phyloP scores from a whole-genome alignment of 2,888 invertebrate species.

The Hofmannophila pseudospretella region DNA sequence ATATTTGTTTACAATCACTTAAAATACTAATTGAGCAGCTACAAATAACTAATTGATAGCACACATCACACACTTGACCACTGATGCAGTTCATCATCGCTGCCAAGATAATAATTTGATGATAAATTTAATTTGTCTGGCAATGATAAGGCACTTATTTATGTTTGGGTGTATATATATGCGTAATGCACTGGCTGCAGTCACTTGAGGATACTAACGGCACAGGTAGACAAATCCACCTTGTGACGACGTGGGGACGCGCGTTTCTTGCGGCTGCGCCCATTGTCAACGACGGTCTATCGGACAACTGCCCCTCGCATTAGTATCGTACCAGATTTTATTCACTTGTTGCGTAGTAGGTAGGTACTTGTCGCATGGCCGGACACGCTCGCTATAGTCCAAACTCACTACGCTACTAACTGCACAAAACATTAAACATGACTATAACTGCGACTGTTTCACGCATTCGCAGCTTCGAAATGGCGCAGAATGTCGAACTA shows the following conservation, averaged over 20 bases:
- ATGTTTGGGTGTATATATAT: background rate
- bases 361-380: constrained; percentile 44
- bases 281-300: constrained; percentile 63
- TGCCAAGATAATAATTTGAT: constrained; percentile 2
- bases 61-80: constrained; percentile 9
- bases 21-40: background rate
- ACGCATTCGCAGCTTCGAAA: constrained; percentile 39
- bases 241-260: constrained; percentile 68
- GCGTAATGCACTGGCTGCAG: background rate
- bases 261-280: constrained; percentile 70
- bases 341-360: constrained; percentile 65
- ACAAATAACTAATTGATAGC: constrained; percentile 6
- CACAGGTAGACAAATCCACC: constrained; percentile 69
- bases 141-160: background rate
- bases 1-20: constrained; percentile 16
- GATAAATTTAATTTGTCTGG: background rate
- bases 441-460: constrained; percentile 37
- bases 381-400: constrained; percentile 59
- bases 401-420: constrained; percentile 56
- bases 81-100: constrained; percentile 1
- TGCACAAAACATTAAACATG: constrained; percentile 45
- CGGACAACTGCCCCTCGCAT: constrained; percentile 49
- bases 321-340: constrained; percentile 59
- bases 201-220: constrained; percentile 48
- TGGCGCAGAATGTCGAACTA: constrained; percentile 12